Evolutionary conservation across 2,797 vertebrate genomes (phyloP).

Genomic region (Schizothorax lantsangensis): DNA sequence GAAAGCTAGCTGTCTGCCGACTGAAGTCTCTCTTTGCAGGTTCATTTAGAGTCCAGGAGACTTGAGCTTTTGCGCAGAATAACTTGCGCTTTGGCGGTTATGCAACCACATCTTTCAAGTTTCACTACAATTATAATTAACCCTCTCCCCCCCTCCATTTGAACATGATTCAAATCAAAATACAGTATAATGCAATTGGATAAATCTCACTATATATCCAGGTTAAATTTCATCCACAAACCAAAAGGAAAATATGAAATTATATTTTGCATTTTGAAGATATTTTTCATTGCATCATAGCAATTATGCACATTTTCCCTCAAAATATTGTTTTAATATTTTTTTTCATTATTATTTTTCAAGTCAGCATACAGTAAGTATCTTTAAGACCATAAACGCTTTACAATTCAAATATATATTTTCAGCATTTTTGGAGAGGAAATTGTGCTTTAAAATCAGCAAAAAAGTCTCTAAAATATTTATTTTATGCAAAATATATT

Average conservation of each 20-base stretch:
- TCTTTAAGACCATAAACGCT: not conserved
- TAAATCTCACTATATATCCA: not conserved
- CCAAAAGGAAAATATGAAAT: not conserved
- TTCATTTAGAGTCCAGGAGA: conserved; percentile 56
- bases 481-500: not conserved
- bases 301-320: not conserved
- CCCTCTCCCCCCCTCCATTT: not conserved
- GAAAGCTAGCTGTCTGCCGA: conserved; percentile 20
- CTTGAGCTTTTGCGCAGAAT: conserved; percentile 32
- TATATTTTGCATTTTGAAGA: not conserved
- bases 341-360: not conserved
- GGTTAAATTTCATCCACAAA: not conserved
- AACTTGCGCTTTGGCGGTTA: conserved; percentile 73
- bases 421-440: not conserved
- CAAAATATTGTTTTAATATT: not conserved
- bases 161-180: not conserved
- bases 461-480: not conserved
- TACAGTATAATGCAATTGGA: not conserved
- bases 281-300: not conserved
- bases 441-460: not conserved
- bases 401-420: not conserved
- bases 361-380: no score
- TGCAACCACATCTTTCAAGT: conserved; percentile 61
- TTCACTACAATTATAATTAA: conserved; percentile 40
- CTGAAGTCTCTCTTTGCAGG: conserved; percentile 25